phyloP scores from a whole-genome alignment of 2,113 vertebrate species.

The Dasyprocta punctata region DNA sequence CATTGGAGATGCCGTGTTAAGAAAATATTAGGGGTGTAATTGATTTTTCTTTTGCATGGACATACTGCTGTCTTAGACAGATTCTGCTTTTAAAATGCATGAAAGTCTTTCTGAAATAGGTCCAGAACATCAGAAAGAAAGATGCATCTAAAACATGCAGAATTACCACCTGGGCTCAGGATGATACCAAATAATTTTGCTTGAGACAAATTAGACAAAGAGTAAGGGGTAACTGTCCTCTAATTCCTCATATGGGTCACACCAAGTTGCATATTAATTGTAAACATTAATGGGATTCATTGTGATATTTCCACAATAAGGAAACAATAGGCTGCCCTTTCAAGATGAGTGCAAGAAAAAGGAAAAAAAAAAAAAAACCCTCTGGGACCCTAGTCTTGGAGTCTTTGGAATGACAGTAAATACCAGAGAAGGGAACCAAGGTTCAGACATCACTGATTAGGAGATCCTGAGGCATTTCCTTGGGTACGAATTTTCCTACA shows the following conservation, averaged over 20 bases:
- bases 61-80: background rate
- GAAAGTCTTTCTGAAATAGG: background rate
- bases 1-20: background rate
- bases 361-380: too few relatives aligned
- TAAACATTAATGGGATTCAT: background rate
- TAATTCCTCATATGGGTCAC: background rate
- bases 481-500: background rate
- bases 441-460: fast-evolving
- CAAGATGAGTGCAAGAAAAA: background rate
- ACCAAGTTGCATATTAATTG: background rate
- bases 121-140: fast-evolving
- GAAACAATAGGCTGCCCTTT: fast-evolving
- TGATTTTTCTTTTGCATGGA: background rate
- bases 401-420: background rate
- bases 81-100: background rate
- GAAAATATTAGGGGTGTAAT: background rate
- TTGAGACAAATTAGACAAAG: background rate
- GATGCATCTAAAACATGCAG: fast-evolving
- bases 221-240: fast-evolving
- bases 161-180: too few relatives aligned
- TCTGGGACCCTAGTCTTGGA: fast-evolving
- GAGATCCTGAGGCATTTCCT: background rate
- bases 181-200: too few relatives aligned
- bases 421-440: background rate
- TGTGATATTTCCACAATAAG: background rate